phyloP scores from a whole-genome alignment of 53 echinoderm and acorn worm genomes.

The Arbacia lixula region DNA sequence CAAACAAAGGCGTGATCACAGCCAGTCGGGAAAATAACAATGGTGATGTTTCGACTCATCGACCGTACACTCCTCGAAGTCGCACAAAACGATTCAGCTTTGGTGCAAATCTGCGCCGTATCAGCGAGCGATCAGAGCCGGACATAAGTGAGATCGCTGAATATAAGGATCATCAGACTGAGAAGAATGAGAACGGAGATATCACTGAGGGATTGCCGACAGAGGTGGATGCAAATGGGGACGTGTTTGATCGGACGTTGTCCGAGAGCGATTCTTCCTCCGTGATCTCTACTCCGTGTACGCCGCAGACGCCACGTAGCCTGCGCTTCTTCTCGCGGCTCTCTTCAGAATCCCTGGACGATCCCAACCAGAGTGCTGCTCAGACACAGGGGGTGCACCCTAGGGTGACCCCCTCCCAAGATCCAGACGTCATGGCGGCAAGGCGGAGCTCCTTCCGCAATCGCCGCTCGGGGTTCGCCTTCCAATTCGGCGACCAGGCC shows the following conservation, averaged over 20 bases:
- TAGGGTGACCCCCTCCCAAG: background rate
- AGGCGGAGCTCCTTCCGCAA: slow-evolving; percentile 48
- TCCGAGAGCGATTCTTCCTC: slow-evolving; percentile 19
- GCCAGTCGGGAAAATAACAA: slow-evolving; percentile 24
- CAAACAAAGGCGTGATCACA: too few species aligned
- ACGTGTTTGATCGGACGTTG: slow-evolving; percentile 5
- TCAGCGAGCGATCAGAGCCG: background rate
- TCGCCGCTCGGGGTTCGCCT: slow-evolving; percentile 58
- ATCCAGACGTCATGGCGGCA: slow-evolving; percentile 70
- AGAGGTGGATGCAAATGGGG: slow-evolving; percentile 6
- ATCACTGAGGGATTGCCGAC: background rate
- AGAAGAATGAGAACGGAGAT: background rate
- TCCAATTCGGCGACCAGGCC: slow-evolving; percentile 51
- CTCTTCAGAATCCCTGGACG: slow-evolving; percentile 17
- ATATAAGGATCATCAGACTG: too few species aligned
- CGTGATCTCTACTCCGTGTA: background rate
- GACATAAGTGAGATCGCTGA: too few species aligned
- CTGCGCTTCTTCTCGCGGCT: slow-evolving; percentile 18
- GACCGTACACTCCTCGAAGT: background rate
- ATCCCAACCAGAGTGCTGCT: background rate
- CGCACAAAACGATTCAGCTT: background rate
- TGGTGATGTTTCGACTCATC: background rate
- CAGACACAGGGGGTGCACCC: background rate
- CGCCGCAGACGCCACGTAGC: background rate
- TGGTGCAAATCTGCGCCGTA: background rate